These are phyloP conservation scores for Drosophila maculinotata DNA, from an alignment of 2,888 invertebrate genomes.

Conservation along the genomic window DNA sequence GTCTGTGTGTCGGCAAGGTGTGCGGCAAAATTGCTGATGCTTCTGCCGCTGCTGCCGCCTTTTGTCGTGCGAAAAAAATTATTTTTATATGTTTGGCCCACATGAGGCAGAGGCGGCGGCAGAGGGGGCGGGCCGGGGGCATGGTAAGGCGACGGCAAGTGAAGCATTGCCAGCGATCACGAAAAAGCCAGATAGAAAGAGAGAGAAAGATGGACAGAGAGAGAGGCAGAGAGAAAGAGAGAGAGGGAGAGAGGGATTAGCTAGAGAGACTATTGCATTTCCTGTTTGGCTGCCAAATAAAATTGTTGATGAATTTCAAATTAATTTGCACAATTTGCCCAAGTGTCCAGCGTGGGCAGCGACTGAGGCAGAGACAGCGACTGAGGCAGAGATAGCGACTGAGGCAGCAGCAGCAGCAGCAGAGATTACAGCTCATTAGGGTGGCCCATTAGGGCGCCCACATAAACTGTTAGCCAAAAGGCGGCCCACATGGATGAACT, in stretches of 20 bases:
- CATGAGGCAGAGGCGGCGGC: conserved; percentile 34
- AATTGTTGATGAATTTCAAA: conserved; percentile 70
- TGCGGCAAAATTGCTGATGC: conserved; percentile 44
- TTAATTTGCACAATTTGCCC: conserved; percentile 71
- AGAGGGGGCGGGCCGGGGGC: neutral
- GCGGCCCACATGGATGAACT: conserved; percentile 20
- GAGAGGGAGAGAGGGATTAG: neutral
- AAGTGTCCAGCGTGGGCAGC: conserved; percentile 41
- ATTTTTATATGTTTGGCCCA: conserved; percentile 63
- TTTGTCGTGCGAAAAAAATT: conserved; percentile 63
- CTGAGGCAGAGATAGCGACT: neutral
- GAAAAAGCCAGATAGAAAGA: conserved; percentile 9
- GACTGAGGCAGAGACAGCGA: neutral
- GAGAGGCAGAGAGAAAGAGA: neutral
- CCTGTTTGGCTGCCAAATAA: conserved; percentile 66
- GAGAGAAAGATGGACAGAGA: conserved; percentile 3
- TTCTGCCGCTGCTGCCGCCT: conserved; percentile 20
- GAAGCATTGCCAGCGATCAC: conserved; percentile 48
- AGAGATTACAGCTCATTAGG: conserved; percentile 55
- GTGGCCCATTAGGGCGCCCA: conserved; percentile 71
- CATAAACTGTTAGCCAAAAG: conserved; percentile 40
- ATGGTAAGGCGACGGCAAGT: conserved; percentile 20
- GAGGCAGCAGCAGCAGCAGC: neutral
- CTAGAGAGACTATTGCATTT: conserved; percentile 55
- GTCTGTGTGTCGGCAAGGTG: conserved; percentile 35